Base-by-base conservation (phyloP, 1,140 invertebrate species). In the Triops longicaudatus region DNA sequence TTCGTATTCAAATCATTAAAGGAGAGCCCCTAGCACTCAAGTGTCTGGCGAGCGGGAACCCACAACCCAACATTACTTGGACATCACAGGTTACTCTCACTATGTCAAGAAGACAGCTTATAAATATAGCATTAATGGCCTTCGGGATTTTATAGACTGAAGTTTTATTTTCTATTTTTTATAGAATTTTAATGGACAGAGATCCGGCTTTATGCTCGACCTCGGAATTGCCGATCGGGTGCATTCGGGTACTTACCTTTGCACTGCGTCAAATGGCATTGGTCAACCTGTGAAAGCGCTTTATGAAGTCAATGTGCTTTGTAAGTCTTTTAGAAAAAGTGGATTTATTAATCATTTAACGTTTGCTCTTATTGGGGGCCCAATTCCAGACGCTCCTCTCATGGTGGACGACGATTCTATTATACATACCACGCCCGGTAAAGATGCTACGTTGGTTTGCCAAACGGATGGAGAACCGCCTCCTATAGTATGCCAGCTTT, bases 1-100 rank as follows among this genome's bases (percentile, higher is more conserved):
- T 63, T 22, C 50, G 50, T 63, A 63, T 63, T 63, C 50, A 63
- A 63, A 63, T 63, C 50, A 63, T 22, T 63, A 63, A 63, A 63
- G 50, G 50, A 63, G 50, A 63, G 14, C 50, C 50, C 50, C 17
- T 63, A 22, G 22, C 50, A n/a, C 50, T 63, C 22, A 63, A 63
- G 17, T 63, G 50, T 63, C 17, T 22, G 22, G 50, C 50, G 22
- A 63, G 14, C 22, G 50, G 50, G 50, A 63, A 63, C 50, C 50
- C 50, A 22, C 50, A 63, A 14, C 50, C 50, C 50, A 63, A 63
- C 22, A 63, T 63, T 63, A 63, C 50, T 63, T 63, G 50, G 50
- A 63, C 50, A 63, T 63, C 50, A 17, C 50, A 63, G 50, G 50
- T 63, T 63, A 22, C 22, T 63, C 22, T 63, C 22, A 22, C 10